Conservation (phyloP, 2,113 vertebrate species). For the Trichomycterus rosablanca region DNA sequence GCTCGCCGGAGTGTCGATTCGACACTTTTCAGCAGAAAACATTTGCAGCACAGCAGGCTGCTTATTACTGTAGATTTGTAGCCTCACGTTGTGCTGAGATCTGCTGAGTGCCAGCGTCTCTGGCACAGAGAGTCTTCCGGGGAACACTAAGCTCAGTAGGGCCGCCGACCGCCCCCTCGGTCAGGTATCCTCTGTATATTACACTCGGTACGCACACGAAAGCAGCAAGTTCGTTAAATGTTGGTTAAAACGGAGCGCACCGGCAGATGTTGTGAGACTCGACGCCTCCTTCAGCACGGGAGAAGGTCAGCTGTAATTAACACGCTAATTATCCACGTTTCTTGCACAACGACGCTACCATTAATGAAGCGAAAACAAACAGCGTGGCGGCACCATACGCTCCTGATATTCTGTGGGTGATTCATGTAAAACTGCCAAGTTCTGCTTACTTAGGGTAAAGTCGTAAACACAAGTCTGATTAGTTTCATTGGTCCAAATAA, state of each 20-base stretch:
- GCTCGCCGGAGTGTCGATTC: conserved; percentile 19
- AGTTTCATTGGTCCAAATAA: no score
- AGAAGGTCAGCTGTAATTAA: conserved; percentile 44
- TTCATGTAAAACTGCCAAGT: no score
- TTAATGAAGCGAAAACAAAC: conserved; percentile 53
- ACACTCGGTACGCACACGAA: no score
- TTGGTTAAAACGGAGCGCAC: no score
- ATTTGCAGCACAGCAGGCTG: conserved; percentile 54
- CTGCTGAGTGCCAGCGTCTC: no score
- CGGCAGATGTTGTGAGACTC: background rate
- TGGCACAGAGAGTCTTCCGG: no score
- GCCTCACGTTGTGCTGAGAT: conserved; percentile 41
- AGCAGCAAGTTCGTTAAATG: no score
- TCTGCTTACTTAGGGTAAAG: no score
- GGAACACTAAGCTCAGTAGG: no score
- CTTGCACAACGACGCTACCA: conserved; percentile 40
- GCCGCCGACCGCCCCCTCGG: no score
- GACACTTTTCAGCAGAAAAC: conserved; percentile 50
- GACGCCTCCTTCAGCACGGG: conserved; percentile 10
- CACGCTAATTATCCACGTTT: conserved; percentile 53
- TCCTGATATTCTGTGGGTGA: conserved; percentile 39
- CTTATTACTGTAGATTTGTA: conserved; percentile 58
- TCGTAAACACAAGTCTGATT: no score
- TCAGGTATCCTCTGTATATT: no score
- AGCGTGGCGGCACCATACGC: conserved; percentile 33